Evolutionary conservation across 2,113 vertebrate genomes (phyloP), one percentile per base, ranked within the genome.

Genomic region (Guaruba guarouba): DNA sequence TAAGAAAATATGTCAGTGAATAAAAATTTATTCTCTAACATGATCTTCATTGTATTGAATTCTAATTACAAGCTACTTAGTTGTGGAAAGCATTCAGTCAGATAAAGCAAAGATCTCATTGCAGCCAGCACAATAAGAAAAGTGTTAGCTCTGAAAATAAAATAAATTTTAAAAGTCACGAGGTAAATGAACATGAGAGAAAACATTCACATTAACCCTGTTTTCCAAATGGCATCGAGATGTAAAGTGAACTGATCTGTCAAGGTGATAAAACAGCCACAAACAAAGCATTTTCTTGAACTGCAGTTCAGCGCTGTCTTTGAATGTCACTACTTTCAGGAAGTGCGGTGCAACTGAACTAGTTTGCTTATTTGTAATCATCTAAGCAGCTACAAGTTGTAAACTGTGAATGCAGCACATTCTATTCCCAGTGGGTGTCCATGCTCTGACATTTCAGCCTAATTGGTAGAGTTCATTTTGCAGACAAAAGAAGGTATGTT

Each of bases 261-360:
- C 48, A 55, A 81, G 35, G 48, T 41, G 61, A 75, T 33, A 80
- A 25, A 79, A 46, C 62, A 54, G 35, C 22, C 66, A 64, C 33
- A 49, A 86, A 55, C 5, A 55, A 66, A 59, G 35, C 9, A 68
- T 11, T 69, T 70, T 71, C 52, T 71, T 35, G 52, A 82, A 82
- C 1, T 5, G 4, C 33, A 57, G 27, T 44, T 89, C 66, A 69
- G 27, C 0, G 0, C 11, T 39, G 6, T 25, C 54, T 67, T 43
- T 6, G 5, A 55, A 77, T 25, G 61, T 37, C 4, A 10, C 43
- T 85, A 54, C 48, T 61, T 54, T 31, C 59, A 77, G 74, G 62
- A 75, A 69, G 62, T 7, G 33, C 1, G 3, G 24, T 66, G 52
- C n/a, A 39, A 66, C 7, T 57, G 27, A 88, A 70, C 22, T 43